Conservation (phyloP, 2,113 vertebrate species). For the Lagopus muta region DNA sequence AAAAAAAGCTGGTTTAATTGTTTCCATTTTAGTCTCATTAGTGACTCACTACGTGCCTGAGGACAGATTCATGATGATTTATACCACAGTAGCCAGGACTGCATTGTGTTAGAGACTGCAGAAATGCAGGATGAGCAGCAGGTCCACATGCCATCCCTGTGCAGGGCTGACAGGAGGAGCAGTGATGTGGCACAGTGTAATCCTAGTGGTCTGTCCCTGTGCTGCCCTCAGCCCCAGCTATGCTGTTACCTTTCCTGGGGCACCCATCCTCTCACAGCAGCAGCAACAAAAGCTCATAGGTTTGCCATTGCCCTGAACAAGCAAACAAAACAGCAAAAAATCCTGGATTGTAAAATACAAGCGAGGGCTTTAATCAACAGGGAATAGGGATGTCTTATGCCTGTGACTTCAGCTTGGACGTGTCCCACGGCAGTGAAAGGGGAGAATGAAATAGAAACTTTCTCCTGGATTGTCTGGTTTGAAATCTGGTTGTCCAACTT, state of each 20-base stretch:
- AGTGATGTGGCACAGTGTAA: not conserved
- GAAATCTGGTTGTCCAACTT: not conserved
- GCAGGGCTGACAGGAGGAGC: not conserved
- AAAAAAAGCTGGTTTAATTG: conserved; percentile 26
- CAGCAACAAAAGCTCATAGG: not conserved
- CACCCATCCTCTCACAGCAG: not conserved
- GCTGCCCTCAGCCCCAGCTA: not conserved
- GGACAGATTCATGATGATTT: conserved; percentile 24
- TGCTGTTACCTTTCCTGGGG: not conserved
- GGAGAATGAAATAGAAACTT: not conserved
- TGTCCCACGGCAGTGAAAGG: not conserved
- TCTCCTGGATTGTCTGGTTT: not conserved
- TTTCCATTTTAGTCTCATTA: conserved; percentile 29
- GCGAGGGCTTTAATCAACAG: not conserved
- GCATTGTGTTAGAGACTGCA: not conserved
- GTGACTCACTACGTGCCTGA: conserved; percentile 11
- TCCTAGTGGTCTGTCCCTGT: not conserved
- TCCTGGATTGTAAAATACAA: not conserved
- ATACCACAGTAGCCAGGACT: not conserved
- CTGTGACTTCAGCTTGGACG: not conserved
- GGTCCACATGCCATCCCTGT: not conserved
- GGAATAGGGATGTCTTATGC: not conserved
- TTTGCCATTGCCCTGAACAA: not conserved
- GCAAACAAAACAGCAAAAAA: conserved; percentile 1
- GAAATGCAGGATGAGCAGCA: not conserved